Evolutionary conservation across 2,888 invertebrate genomes (phyloP).

Genomic region (Muscina levida): DNA sequence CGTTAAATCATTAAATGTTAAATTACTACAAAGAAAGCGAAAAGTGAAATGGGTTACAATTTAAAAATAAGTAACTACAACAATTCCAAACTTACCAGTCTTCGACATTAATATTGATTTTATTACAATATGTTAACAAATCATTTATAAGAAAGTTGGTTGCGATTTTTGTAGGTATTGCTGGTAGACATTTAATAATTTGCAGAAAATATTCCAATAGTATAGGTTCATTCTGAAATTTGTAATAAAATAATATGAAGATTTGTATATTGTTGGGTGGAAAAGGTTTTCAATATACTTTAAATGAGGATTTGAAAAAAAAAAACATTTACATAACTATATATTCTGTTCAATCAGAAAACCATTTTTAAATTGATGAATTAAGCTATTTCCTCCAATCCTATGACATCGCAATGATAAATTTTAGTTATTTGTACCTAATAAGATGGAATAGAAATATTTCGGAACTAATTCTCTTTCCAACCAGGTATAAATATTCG

Average conservation of each 20-base stretch:
- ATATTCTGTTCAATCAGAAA: too few species aligned
- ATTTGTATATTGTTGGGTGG: background rate
- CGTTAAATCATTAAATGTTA: slow-evolving; percentile 82
- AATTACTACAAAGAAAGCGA: slow-evolving; percentile 76
- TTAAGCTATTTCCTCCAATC: too few species aligned
- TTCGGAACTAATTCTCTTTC: too few species aligned
- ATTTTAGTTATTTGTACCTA: too few species aligned
- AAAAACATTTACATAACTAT: too few species aligned
- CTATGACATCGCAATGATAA: too few species aligned
- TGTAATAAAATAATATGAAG: too few species aligned
- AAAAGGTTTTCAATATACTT: background rate
- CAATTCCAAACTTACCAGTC: slow-evolving; percentile 82
- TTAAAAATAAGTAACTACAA: too few species aligned
- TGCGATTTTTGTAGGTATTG: slow-evolving; percentile 82
- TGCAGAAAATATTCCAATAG: slow-evolving; percentile 81
- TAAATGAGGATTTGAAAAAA: too few species aligned
- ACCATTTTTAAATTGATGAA: too few species aligned
- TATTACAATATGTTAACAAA: slow-evolving; percentile 85
- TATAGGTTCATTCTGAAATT: slow-evolving; percentile 82
- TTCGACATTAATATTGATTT: slow-evolving; percentile 82
- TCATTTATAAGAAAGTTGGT: slow-evolving; percentile 87
- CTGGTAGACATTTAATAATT: slow-evolving; percentile 80
- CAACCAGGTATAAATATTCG: too few species aligned
- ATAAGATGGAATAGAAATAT: too few species aligned
- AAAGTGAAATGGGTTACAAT: background rate